A percentile compares a stretch with the other conserved stretches of the same genome.
phyloP scores from a whole-genome alignment of 2,888 invertebrate species.

The Nomada fabriciana region DNA sequence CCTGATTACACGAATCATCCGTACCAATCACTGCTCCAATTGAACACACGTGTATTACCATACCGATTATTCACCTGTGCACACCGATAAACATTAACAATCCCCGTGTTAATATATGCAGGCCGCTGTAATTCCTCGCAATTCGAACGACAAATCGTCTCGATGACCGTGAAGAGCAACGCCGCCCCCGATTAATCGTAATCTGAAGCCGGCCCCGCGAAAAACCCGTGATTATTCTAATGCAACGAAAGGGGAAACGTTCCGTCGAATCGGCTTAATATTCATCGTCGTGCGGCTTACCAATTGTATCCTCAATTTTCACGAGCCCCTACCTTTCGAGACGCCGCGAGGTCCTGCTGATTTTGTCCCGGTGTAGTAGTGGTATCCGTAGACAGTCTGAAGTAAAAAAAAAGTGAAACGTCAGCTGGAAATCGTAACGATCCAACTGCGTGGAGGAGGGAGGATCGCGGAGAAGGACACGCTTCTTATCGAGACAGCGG shows the following conservation, averaged over 20 bases:
- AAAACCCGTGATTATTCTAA: slow-evolving; percentile 51
- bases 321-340: slow-evolving; percentile 25
- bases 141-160: slow-evolving; percentile 1
- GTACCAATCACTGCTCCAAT: slow-evolving; percentile 25
- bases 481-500: slow-evolving; percentile 22
- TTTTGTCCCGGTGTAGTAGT: not conserved
- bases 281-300: slow-evolving; percentile 53
- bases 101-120: slow-evolving; percentile 20
- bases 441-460: not conserved
- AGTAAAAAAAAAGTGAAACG: slow-evolving; percentile 8
- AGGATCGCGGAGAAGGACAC: slow-evolving; percentile 3
- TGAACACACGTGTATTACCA: slow-evolving; percentile 31
- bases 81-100: slow-evolving; percentile 44
- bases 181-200: not conserved
- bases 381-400: not conserved
- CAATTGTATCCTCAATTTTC: slow-evolving; percentile 68
- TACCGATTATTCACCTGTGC: slow-evolving; percentile 38
- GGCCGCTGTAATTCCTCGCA: not conserved
- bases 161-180: not conserved
- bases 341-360: not conserved
- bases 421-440: slow-evolving; percentile 24
- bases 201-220: not conserved
- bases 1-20: slow-evolving; percentile 7
- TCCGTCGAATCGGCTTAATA: slow-evolving; percentile 46
- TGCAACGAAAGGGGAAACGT: slow-evolving; percentile 8